These are phyloP conservation scores for Barypeithes pellucidus DNA, from an alignment of 2,888 invertebrate genomes.

Conservation along the genomic window DNA sequence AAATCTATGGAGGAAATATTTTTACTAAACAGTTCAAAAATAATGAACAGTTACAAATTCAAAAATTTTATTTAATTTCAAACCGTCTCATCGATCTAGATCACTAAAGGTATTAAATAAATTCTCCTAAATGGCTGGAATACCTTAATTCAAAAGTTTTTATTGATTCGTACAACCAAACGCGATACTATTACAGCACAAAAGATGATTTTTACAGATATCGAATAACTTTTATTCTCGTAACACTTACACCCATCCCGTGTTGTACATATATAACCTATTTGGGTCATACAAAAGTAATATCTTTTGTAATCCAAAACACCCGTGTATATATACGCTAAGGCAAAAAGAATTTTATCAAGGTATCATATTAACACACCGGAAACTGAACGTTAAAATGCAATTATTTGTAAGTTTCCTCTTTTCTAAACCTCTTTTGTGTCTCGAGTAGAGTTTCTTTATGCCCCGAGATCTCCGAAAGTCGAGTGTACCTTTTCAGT, in stretches of 20 bases:
- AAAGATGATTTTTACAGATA: constrained; percentile 44
- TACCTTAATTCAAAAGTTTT: not conserved
- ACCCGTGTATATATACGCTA: constrained; percentile 44
- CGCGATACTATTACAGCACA: constrained; percentile 44
- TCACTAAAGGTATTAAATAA: no score
- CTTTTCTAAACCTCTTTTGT: constrained; percentile 55
- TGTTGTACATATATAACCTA: constrained; percentile 35
- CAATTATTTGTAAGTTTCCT: constrained; percentile 69
- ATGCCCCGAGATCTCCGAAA: constrained; percentile 65
- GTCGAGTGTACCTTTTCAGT: constrained; percentile 70
- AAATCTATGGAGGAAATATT: no score
- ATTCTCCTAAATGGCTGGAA: not conserved
- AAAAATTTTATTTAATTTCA: no score
- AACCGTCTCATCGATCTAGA: no score
- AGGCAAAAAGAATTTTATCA: constrained; percentile 57
- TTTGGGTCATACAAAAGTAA: constrained; percentile 47
- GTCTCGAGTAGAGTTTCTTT: constrained; percentile 62
- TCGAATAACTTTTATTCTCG: constrained; percentile 47
- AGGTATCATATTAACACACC: constrained; percentile 67
- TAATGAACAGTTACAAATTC: no score
- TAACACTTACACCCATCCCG: constrained; percentile 52
- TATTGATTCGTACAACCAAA: constrained; percentile 22
- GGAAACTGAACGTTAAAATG: constrained; percentile 67
- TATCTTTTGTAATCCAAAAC: constrained; percentile 53
- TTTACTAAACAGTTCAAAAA: no score